Conservation (phyloP, 2,113 vertebrate species). For the Romanogobio albipinnatus region DNA sequence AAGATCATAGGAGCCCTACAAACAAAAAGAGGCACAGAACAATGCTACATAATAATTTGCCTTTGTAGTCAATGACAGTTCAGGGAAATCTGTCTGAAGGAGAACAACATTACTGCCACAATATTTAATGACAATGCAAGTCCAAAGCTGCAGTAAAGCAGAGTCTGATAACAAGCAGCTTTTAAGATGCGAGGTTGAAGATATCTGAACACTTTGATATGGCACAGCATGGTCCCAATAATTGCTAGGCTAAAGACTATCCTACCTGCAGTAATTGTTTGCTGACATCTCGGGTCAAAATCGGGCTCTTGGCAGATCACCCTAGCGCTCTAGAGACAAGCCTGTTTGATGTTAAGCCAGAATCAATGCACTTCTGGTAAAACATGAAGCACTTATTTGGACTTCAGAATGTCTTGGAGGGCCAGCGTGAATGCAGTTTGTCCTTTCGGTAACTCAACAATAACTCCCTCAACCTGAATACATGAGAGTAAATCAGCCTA, state of each 20-base stretch:
- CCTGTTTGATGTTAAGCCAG: slow-evolving; percentile 9
- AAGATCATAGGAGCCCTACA: slow-evolving; percentile 62
- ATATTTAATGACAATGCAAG: not conserved
- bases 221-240: slow-evolving; percentile 6
- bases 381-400: not conserved
- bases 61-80: slow-evolving; percentile 25
- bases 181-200: not conserved
- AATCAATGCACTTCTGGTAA: slow-evolving; percentile 39
- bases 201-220: slow-evolving; percentile 8
- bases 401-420: too few relatives aligned
- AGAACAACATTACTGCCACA: not conserved
- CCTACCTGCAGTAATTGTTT: slow-evolving; percentile 12
- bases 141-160: not conserved
- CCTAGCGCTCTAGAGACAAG: slow-evolving; percentile 30
- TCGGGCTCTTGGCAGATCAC: slow-evolving; percentile 31
- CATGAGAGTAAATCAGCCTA: not conserved
- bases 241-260: slow-evolving; percentile 27
- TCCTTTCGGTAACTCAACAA: slow-evolving; percentile 1
- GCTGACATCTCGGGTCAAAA: slow-evolving; percentile 5
- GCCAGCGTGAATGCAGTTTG: not conserved
- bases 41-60: slow-evolving; percentile 41
- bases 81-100: not conserved
- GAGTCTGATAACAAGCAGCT: not conserved
- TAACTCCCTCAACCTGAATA: not conserved
- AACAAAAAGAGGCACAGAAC: slow-evolving; percentile 60